A percentile compares a stretch with the other conserved stretches of the same genome.
Evolutionary conservation across 2,113 vertebrate species (phyloP).

Genomic region (Clarias macrocephalus): DNA sequence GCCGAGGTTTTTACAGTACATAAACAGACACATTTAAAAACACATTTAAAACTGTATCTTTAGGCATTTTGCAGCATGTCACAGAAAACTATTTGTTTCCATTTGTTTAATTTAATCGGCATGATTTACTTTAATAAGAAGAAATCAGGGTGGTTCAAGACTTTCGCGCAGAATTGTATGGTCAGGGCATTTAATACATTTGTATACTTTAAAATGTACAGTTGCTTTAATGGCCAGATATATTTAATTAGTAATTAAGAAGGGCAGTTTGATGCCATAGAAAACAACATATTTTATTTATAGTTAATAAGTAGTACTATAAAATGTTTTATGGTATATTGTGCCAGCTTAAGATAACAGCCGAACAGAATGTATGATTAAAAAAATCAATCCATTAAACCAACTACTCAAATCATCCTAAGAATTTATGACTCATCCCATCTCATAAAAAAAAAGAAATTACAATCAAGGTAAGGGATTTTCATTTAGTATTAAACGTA

Average conservation of each 20-base stretch:
- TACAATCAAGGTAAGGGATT: neutral
- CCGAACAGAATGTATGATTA: neutral
- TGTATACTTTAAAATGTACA: neutral
- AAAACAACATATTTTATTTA: neutral
- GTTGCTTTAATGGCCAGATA: neutral
- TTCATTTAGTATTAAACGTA: neutral
- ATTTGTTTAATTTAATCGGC: too few species aligned
- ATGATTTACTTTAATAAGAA: too few species aligned
- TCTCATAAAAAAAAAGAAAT: neutral
- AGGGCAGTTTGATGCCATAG: neutral
- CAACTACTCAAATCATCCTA: neutral
- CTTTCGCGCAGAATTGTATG: neutral
- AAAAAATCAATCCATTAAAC: neutral
- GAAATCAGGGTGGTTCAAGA: neutral
- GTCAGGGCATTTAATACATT: too few species aligned
- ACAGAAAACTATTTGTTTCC: too few species aligned
- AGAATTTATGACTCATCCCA: neutral
- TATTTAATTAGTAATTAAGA: neutral
- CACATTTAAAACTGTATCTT: too few species aligned
- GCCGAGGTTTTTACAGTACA: too few species aligned
- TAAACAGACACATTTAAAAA: too few species aligned
- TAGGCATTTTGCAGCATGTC: too few species aligned
- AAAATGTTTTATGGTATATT: too few species aligned
- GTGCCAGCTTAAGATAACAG: neutral
- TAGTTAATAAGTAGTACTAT: neutral